Evolutionary conservation across 37 sponge, comb jelly and placozoan genomes (phyloP), one percentile per base, ranked within the genome.

Genomic region (Halichondria panicea): DNA sequence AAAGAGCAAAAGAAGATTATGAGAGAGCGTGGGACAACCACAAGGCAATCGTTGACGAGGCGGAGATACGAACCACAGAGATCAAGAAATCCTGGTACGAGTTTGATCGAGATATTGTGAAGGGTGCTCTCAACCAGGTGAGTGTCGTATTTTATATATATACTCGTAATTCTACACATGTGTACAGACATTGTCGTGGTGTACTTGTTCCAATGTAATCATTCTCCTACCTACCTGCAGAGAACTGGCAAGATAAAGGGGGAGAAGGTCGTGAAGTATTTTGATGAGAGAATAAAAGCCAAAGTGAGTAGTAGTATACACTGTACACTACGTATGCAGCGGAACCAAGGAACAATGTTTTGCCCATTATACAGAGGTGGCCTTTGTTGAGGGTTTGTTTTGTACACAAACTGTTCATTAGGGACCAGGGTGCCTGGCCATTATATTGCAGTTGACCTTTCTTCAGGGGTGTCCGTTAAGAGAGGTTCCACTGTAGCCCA

Each of bases 81-180:
- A 50, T 92, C 40, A 98, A 92, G 80, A 98, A 98, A 43, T 59
- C 66, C 15, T 41, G 66, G 7, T 95, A 98, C 65, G 99, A 98
- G 73, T 98, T 93, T 87, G 92, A 98, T 28, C 73, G 99, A 69
- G 93, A 95, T 45, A 75, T 98, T 30, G 46, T 87, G 12, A 75
- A 86, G n/a, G 96, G 93, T 39, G 93, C 91, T 27, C 75, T 95
- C 9, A 89, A 87, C 40, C 53, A 78, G 19, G 96, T 95, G 69
- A 86, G 86, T 43, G 40, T 7, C 9, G 7, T 35, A n/a, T 35
- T 37, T 7, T 42, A 50, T 44, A 59, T 59, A 27, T 22, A 59
- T 59, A 59, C 12, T 27, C 18, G 22, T n/a, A 13, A 64, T 64
- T 15, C 36, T 27, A 34, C n/a, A n/a, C n/a, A n/a, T n/a, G n/a